Percentiles rank a stretch among this genome's conserved stretches.
phyloP scores from a whole-genome alignment of 1,140 invertebrate species.

The Sitophilus oryzae region DNA sequence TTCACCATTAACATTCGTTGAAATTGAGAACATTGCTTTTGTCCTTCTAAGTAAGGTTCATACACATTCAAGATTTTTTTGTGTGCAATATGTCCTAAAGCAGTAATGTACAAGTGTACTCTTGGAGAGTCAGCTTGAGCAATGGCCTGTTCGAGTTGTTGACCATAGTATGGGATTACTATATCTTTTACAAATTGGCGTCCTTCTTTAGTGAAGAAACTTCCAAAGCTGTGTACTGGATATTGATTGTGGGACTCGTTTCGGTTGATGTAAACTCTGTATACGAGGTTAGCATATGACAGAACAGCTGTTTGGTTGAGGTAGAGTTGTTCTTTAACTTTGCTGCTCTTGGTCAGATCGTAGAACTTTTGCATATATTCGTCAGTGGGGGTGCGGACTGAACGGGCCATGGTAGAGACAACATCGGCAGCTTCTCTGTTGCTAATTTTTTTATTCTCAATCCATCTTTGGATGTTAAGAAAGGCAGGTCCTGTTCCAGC shows the following conservation, averaged over 20 bases:
- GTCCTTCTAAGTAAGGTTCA: slow-evolving; percentile 61
- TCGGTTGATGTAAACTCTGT: slow-evolving; percentile 52
- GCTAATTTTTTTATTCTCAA: slow-evolving; percentile 50
- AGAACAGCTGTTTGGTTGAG: slow-evolving; percentile 52
- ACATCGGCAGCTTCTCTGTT: slow-evolving; percentile 52
- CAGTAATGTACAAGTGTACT: slow-evolving; percentile 55
- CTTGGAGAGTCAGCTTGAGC: slow-evolving; percentile 48
- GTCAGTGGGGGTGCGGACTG: slow-evolving; percentile 54
- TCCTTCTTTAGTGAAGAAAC: slow-evolving; percentile 45
- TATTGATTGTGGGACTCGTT: slow-evolving; percentile 53
- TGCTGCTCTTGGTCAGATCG: slow-evolving; percentile 46
- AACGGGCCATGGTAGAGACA: slow-evolving; percentile 47
- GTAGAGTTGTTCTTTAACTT: slow-evolving; percentile 45
- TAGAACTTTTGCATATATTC: slow-evolving; percentile 56
- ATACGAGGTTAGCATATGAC: slow-evolving; percentile 54
- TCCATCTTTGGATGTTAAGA: slow-evolving; percentile 54
- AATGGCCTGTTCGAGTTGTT: slow-evolving; percentile 50
- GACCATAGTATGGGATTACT: slow-evolving; percentile 53
- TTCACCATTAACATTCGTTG: slow-evolving; percentile 57
- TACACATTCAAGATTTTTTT: slow-evolving; percentile 53
- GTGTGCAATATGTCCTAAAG: slow-evolving; percentile 58
- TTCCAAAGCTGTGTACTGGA: slow-evolving; percentile 57
- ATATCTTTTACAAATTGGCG: slow-evolving; percentile 48
- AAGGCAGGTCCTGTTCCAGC: slow-evolving; percentile 61
- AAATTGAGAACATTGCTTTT: slow-evolving; percentile 49